Conservation (phyloP, 2,113 vertebrate genomes). For the Brienomyrus longianalis region DNA sequence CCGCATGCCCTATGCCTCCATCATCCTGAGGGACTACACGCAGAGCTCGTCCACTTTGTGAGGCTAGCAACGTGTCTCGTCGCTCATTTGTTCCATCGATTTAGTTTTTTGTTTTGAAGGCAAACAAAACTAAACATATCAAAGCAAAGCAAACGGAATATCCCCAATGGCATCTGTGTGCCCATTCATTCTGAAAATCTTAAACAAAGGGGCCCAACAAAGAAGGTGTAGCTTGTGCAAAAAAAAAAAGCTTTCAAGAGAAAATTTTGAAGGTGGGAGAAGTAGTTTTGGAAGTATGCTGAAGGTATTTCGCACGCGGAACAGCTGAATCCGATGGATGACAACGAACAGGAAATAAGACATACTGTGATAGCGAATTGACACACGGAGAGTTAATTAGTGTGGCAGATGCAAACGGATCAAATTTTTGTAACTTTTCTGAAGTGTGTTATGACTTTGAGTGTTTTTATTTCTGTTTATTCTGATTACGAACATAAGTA, state of each 20-base stretch:
- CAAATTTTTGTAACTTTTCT: slow-evolving; percentile 2
- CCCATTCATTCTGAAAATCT: neutral
- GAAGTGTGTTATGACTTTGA: neutral
- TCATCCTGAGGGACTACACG: slow-evolving; percentile 80
- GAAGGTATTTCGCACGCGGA: neutral
- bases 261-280: neutral
- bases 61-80: slow-evolving; percentile 31
- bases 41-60: slow-evolving; percentile 97
- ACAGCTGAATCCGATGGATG: neutral
- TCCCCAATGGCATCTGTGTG: neutral
- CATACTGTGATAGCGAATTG: neutral
- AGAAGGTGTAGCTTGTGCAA: neutral
- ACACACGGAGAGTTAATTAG: slow-evolving; percentile 12
- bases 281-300: neutral
- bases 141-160: slow-evolving; percentile 24
- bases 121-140: slow-evolving; percentile 12
- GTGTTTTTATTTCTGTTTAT: neutral
- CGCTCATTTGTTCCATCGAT: slow-evolving; percentile 3
- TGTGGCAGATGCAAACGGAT: slow-evolving; percentile 23
- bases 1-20: slow-evolving; percentile 72
- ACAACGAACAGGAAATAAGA: neutral
- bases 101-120: neutral
- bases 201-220: neutral
- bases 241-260: neutral
- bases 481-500: slow-evolving; percentile 29